Evolutionary conservation across 2,797 vertebrate genomes (phyloP), one percentile per base, ranked within the genome.

Genomic region (Podarcis siculus): DNA sequence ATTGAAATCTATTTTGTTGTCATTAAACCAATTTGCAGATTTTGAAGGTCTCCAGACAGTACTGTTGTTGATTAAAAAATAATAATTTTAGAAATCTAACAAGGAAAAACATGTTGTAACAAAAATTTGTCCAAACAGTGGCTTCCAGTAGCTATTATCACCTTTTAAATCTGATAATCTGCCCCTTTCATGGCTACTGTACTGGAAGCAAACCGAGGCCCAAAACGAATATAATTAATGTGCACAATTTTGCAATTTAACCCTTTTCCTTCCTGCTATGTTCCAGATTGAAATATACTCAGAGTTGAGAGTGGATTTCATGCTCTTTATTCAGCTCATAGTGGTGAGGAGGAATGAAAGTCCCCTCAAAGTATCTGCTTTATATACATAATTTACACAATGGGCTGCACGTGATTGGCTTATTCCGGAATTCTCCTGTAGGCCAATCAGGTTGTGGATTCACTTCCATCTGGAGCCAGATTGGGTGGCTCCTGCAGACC

Each of bases 1-100:
- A 84, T 42, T 61, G 69, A 87, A 83, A 83, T 81, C 55, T 81
- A 58, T 90, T 87, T 87, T 87, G 15, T 30, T 90, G 77, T 87
- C 37, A 3, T 83, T 42, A 80, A 84, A 80, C 25, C 69, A 85
- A 66, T 80, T 67, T 77, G 61, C 42, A 58, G 21, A 45, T 81
- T 76, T 23, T 64, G 30, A 84, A 39, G 49, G 13, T 69, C 81
- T 61, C 81, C 15, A 61, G 58, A 75, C 23, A 84, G 76, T 27
- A 35, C 17, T 19, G 32, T 80, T 55, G 61, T 77, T 87, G 77
- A 82, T 76, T 83, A 77, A 67, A 84, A 82, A 61, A 32, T 55
- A 49, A 49, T 49, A 45, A 45, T n/a, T 45, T 79, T 55, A 80
- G 73, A 81, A 75, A 81, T 78, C 1, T 15, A 69, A 66, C n/a